Percentiles rank a stretch among this genome's conserved stretches.
phyloP scores from a whole-genome alignment of 2,888 invertebrate genomes.

The Bibio marci region DNA sequence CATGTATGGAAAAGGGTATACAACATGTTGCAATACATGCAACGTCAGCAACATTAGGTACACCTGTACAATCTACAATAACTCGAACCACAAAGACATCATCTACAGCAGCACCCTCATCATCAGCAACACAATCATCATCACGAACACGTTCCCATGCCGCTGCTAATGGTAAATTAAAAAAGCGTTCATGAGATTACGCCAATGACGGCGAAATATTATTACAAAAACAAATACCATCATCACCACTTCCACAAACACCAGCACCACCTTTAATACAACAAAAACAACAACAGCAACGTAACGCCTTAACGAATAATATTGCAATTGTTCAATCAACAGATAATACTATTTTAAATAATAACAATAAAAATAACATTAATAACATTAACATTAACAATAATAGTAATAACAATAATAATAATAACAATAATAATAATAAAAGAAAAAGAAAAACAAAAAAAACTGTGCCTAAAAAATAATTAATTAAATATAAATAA shows the following conservation, averaged over 20 bases:
- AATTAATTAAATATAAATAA: too few relatives aligned
- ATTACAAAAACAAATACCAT: constrained; percentile 9
- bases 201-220: constrained; percentile 17
- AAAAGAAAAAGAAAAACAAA: too few relatives aligned
- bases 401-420: background rate
- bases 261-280: background rate
- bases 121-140: constrained; percentile 22
- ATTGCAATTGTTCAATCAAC: constrained; percentile 1
- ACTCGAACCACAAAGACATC: too few relatives aligned
- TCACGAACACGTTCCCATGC: constrained; percentile 5
- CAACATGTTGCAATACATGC: constrained; percentile 66
- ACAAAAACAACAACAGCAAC: constrained; percentile 5
- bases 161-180: constrained; percentile 26
- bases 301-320: constrained; percentile 1
- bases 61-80: constrained; percentile 14
- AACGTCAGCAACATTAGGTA: constrained; percentile 47
- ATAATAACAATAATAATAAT: too few relatives aligned
- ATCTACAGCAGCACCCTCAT: too few relatives aligned
- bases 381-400: constrained; percentile 4
- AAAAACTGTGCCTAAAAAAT: too few relatives aligned
- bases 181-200: constrained; percentile 30
- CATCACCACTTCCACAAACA: constrained; percentile 9
- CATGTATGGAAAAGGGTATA: constrained; percentile 65
- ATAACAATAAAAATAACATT: constrained; percentile 2
- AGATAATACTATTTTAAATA: background rate